A percentile compares a stretch with the other conserved stretches of the same genome.
Evolutionary conservation across 2,113 vertebrate species (phyloP).

Genomic region (Eclectus roratus): DNA sequence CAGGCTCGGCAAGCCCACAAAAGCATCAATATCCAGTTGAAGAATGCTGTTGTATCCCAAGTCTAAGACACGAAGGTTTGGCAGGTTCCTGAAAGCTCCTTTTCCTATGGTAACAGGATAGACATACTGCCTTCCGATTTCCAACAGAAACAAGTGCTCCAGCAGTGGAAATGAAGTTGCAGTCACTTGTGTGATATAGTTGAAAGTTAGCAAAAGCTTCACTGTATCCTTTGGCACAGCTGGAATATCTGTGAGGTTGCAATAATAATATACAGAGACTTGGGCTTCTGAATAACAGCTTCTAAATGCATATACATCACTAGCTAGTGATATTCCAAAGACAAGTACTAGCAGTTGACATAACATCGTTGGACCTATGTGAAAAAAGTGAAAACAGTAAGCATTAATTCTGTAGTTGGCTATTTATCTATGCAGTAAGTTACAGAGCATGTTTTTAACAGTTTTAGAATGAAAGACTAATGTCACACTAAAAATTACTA

Average conservation of each 20-base stretch:
- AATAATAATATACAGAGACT: constrained; percentile 26
- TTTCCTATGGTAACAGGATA: constrained; percentile 67
- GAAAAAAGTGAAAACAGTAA: not conserved
- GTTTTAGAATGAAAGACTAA: not conserved
- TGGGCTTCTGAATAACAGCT: constrained; percentile 53
- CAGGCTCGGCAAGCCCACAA: constrained; percentile 77
- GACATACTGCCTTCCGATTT: constrained; percentile 66
- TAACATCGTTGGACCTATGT: constrained; percentile 54
- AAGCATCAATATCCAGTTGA: constrained; percentile 77
- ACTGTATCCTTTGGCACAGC: constrained; percentile 67
- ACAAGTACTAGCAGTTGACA: constrained; percentile 33
- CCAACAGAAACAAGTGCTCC: constrained; percentile 63
- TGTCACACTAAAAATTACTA: not conserved
- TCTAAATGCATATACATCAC: not conserved
- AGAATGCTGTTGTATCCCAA: constrained; percentile 65
- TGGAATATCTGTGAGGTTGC: constrained; percentile 73
- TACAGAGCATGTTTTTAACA: not conserved
- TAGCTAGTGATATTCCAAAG: constrained; percentile 21
- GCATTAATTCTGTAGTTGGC: not conserved
- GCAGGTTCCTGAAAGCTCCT: constrained; percentile 80
- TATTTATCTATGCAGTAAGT: not conserved
- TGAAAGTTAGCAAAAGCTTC: constrained; percentile 73
- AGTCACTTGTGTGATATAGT: constrained; percentile 76
- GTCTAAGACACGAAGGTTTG: constrained; percentile 73
- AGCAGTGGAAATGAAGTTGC: constrained; percentile 71